Percentiles rank a stretch among this genome's conserved stretches.
phyloP scores from a whole-genome alignment of 2,888 invertebrate genomes.

The Halocaridina rubra region DNA sequence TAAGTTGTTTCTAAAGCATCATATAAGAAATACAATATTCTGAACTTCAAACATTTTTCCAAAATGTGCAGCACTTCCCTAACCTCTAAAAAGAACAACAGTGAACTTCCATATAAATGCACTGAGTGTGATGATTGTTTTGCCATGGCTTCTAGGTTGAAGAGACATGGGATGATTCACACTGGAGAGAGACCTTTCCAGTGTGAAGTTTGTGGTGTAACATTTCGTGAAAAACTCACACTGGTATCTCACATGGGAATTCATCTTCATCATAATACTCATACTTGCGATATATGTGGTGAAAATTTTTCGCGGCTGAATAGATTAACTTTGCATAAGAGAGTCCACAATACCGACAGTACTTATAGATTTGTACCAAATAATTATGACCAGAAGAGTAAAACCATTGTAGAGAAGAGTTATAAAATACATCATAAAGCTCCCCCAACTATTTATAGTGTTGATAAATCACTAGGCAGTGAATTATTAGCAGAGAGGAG shows the following conservation, averaged over 20 bases:
- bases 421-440: too few relatives aligned
- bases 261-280: not conserved
- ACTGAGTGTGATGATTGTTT: slow-evolving; percentile 3
- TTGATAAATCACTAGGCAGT: too few relatives aligned
- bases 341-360: slow-evolving; percentile 9
- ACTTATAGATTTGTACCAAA: slow-evolving; percentile 13
- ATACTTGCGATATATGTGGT: slow-evolving; percentile 3
- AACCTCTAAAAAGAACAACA: too few relatives aligned
- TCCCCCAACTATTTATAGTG: too few relatives aligned
- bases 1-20: too few relatives aligned
- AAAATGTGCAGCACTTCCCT: too few relatives aligned
- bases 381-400: too few relatives aligned
- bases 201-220: slow-evolving; percentile 7
- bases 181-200: slow-evolving; percentile 20
- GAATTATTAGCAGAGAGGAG: too few relatives aligned
- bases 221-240: slow-evolving; percentile 2
- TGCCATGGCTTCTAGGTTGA: not conserved
- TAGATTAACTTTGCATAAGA: slow-evolving; percentile 12
- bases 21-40: too few relatives aligned
- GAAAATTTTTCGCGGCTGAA: slow-evolving; percentile 9
- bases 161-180: not conserved
- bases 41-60: too few relatives aligned
- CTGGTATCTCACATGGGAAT: not conserved
- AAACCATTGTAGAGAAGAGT: too few relatives aligned
- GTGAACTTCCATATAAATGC: not conserved